These are phyloP conservation scores for Coremacera marginata DNA, from an alignment of 2,888 invertebrate species.

Conservation along the genomic window DNA sequence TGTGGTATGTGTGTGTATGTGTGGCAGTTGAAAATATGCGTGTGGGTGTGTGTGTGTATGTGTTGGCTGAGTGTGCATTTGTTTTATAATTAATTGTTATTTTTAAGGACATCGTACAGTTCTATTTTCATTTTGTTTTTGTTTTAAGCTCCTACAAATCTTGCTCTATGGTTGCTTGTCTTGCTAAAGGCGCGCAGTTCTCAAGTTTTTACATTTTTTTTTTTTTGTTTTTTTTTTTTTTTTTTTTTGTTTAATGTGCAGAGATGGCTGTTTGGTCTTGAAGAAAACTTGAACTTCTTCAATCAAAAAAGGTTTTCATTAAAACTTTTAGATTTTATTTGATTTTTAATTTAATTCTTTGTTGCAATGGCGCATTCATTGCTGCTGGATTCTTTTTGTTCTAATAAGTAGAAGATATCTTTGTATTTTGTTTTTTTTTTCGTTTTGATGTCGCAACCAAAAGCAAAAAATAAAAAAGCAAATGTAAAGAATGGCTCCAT, in stretches of 20 bases:
- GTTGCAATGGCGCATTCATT: too few relatives aligned
- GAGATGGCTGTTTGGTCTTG: too few relatives aligned
- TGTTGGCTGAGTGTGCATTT: conserved; percentile 7
- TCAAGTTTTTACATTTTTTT: neutral
- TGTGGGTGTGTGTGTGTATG: conserved; percentile 10
- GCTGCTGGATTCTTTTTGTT: too few relatives aligned
- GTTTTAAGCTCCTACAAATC: neutral
- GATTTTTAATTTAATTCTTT: neutral
- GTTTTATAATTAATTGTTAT: conserved; percentile 29
- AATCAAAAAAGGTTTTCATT: neutral
- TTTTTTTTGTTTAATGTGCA: neutral
- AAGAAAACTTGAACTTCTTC: neutral
- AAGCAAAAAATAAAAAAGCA: too few relatives aligned
- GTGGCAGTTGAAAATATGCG: conserved; percentile 2
- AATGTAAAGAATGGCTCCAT: too few relatives aligned
- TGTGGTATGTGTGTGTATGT: neutral
- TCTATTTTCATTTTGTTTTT: neutral
- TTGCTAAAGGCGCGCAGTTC: neutral
- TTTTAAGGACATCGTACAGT: conserved; percentile 16
- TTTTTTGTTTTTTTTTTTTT: neutral
- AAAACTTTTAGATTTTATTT: neutral
- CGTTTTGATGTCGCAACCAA: too few relatives aligned
- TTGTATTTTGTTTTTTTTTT: too few relatives aligned
- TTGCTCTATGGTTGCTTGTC: too few relatives aligned
- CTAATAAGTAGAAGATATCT: too few relatives aligned